A percentile compares a stretch with the other conserved stretches of the same genome.
Evolutionary conservation across 2,888 invertebrate genomes (phyloP).

Genomic region (Agonopterix arenella): DNA sequence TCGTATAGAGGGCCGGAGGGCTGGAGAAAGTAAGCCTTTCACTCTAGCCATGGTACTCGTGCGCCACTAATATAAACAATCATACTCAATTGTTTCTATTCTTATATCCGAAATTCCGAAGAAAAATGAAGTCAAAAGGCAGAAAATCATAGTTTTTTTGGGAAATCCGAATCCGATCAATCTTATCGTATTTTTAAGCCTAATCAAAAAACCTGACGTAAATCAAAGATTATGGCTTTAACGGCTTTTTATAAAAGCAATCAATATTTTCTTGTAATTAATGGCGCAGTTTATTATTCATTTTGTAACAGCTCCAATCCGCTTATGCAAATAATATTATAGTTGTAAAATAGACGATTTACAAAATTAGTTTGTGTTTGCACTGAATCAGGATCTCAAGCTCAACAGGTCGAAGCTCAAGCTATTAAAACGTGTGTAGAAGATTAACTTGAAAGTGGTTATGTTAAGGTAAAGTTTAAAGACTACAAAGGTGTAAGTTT

Average conservation of each 20-base stretch:
- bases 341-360: not conserved
- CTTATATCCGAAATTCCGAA: not conserved
- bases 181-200: not conserved
- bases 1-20: slow-evolving; percentile 64
- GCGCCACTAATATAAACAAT: slow-evolving; percentile 57
- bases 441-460: slow-evolving; percentile 35
- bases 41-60: slow-evolving; percentile 46
- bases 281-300: slow-evolving; percentile 7
- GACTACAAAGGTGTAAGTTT: slow-evolving; percentile 49
- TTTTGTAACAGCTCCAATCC: slow-evolving; percentile 9
- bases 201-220: slow-evolving; percentile 5
- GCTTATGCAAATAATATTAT: slow-evolving; percentile 18
- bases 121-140: no score
- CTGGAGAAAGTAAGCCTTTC: slow-evolving; percentile 73
- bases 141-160: no score
- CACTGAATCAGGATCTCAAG: not conserved
- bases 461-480: slow-evolving; percentile 39
- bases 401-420: slow-evolving; percentile 21
- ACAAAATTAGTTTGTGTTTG: not conserved
- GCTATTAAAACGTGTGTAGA: slow-evolving; percentile 36
- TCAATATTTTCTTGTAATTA: slow-evolving; percentile 5
- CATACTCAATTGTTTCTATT: slow-evolving; percentile 43
- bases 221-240: slow-evolving; percentile 5
- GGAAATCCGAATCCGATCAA: no score
- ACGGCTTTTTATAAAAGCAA: slow-evolving; percentile 11